Evolutionary conservation across 2,888 invertebrate genomes (phyloP).

Genomic region (Nowickia ferox): DNA sequence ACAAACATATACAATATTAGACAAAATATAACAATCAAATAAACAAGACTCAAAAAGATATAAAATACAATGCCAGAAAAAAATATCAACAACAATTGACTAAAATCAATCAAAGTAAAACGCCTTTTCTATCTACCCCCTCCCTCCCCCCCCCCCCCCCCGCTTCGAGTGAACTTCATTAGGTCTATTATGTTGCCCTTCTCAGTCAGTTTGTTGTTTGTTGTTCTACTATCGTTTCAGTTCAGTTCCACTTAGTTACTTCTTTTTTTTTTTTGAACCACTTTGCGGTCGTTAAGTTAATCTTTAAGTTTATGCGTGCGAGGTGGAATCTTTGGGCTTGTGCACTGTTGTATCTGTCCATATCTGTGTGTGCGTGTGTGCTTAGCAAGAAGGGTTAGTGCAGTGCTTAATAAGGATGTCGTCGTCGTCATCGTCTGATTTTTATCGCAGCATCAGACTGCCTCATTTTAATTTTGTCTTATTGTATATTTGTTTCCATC

Average conservation of each 20-base stretch:
- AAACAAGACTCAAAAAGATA: slow-evolving; percentile 24
- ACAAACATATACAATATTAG: slow-evolving; percentile 48
- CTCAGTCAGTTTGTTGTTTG: slow-evolving; percentile 21
- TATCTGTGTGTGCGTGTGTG: neutral
- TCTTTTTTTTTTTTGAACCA: slow-evolving; percentile 59
- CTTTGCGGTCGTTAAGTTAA: slow-evolving; percentile 72
- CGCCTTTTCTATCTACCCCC: slow-evolving; percentile 51
- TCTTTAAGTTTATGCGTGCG: slow-evolving; percentile 43
- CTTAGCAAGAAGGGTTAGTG: slow-evolving; percentile 42
- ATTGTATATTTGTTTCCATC: slow-evolving; percentile 57
- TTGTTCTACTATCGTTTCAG: slow-evolving; percentile 16
- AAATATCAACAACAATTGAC: slow-evolving; percentile 58
- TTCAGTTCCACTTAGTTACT: slow-evolving; percentile 43
- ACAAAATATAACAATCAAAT: slow-evolving; percentile 52
- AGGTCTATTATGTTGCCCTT: slow-evolving; percentile 60
- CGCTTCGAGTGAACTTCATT: slow-evolving; percentile 45
- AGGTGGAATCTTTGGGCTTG: slow-evolving; percentile 5
- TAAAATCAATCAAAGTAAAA: slow-evolving; percentile 70
- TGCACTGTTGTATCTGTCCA: neutral
- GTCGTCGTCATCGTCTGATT: slow-evolving; percentile 45
- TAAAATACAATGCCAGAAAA: slow-evolving; percentile 32
- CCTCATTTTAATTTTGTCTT: slow-evolving; percentile 64
- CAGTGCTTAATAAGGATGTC: slow-evolving; percentile 59
- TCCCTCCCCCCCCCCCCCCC: slow-evolving; percentile 13
- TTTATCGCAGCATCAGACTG: slow-evolving; percentile 64